Evolutionary conservation across 2,888 invertebrate species (phyloP).

Genomic region (Tetanocera ferruginea): DNA sequence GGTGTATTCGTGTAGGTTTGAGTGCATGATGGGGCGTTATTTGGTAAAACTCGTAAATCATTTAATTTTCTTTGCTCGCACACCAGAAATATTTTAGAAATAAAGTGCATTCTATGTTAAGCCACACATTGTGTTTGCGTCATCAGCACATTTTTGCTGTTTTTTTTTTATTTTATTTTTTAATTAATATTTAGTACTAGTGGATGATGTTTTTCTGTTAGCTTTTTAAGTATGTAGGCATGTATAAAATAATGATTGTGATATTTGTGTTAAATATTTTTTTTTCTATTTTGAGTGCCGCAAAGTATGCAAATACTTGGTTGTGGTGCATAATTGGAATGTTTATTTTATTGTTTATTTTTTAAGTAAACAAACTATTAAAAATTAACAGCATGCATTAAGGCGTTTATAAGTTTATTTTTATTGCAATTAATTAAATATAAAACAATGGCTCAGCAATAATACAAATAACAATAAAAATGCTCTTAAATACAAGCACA

Average conservation of each 20-base stretch:
- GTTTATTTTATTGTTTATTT: background rate
- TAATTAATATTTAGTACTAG: background rate
- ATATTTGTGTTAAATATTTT: no score
- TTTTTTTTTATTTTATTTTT: background rate
- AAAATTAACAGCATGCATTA: background rate
- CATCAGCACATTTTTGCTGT: background rate
- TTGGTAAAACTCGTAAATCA: constrained; percentile 11
- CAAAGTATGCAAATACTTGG: background rate
- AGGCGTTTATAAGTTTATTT: background rate
- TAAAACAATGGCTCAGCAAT: background rate
- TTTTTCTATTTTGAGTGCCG: no score
- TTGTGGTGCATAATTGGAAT: background rate
- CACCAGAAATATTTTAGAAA: no score
- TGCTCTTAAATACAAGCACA: no score
- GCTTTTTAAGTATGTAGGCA: no score
- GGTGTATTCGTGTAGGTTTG: background rate
- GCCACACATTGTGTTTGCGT: no score
- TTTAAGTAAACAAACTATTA: background rate
- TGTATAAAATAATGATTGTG: no score
- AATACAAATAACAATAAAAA: no score
- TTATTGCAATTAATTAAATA: background rate
- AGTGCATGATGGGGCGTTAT: background rate
- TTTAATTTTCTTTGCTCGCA: background rate
- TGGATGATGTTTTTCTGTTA: no score
- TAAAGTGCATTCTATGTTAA: no score